These are phyloP conservation scores for Equus quagga DNA, from an alignment of 2,113 vertebrate genomes.

Conservation along the genomic window DNA sequence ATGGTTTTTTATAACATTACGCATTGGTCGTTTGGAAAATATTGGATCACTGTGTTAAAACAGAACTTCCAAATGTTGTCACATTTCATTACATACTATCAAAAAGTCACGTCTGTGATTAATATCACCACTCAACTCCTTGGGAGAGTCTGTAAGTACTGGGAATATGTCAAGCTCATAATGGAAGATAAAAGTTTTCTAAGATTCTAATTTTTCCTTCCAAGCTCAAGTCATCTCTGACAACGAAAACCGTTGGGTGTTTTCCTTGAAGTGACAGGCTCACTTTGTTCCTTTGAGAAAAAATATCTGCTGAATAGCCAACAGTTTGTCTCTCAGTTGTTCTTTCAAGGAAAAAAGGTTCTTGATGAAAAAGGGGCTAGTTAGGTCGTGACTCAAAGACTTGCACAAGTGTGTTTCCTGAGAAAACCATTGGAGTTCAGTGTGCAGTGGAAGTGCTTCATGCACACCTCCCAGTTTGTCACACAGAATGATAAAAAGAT, in stretches of 20 bases:
- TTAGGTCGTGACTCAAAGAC: background rate
- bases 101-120: background rate
- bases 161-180: background rate
- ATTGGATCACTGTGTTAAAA: background rate
- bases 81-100: background rate
- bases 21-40: background rate
- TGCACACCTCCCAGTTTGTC: background rate
- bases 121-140: background rate
- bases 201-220: background rate
- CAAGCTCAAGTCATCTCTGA: background rate
- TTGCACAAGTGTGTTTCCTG: background rate
- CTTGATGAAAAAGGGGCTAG: background rate
- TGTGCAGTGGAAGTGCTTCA: no score
- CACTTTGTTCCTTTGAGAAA: background rate
- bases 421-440: accelerated
- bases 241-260: background rate
- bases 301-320: background rate
- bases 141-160: background rate
- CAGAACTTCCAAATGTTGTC: background rate
- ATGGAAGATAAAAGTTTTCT: background rate
- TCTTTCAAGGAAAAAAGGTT: background rate
- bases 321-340: background rate
- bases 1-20: background rate
- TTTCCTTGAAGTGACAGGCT: background rate
- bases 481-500: background rate